These are phyloP conservation scores for Erethizon dorsatum DNA, from an alignment of 2,797 vertebrate genomes.

Conservation along the genomic window DNA sequence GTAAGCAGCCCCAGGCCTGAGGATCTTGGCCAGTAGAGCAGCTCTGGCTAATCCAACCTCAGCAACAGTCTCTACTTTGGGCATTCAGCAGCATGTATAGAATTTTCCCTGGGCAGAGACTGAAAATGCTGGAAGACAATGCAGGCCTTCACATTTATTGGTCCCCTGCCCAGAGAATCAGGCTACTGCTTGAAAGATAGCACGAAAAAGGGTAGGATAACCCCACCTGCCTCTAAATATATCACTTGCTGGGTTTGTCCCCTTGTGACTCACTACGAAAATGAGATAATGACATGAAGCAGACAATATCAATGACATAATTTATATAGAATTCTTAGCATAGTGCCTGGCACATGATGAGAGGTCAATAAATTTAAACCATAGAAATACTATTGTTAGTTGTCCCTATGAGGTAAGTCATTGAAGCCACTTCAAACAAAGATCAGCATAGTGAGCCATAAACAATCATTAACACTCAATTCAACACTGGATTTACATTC, in stretches of 20 bases:
- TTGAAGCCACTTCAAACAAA: background rate
- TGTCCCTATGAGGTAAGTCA: background rate
- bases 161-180: background rate
- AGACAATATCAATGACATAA: constrained; percentile 52
- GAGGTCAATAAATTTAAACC: constrained; percentile 63
- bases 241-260: constrained; percentile 27
- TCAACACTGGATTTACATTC: background rate
- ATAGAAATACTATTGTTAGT: background rate
- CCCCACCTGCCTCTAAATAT: constrained; percentile 57
- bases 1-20: background rate
- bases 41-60: background rate
- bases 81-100: background rate
- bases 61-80: background rate
- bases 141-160: constrained; percentile 25
- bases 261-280: constrained; percentile 60
- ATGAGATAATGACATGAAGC: constrained; percentile 72
- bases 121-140: background rate
- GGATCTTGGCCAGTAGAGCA: background rate
- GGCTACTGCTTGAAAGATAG: constrained; percentile 26
- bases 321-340: constrained; percentile 55
- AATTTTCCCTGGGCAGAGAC: background rate
- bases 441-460: background rate
- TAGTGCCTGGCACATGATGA: constrained; percentile 18
- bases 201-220: constrained; percentile 2
- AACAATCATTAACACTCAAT: background rate